Conservation (phyloP, 2,113 vertebrate species). For the Rhadina sibilatrix region DNA sequence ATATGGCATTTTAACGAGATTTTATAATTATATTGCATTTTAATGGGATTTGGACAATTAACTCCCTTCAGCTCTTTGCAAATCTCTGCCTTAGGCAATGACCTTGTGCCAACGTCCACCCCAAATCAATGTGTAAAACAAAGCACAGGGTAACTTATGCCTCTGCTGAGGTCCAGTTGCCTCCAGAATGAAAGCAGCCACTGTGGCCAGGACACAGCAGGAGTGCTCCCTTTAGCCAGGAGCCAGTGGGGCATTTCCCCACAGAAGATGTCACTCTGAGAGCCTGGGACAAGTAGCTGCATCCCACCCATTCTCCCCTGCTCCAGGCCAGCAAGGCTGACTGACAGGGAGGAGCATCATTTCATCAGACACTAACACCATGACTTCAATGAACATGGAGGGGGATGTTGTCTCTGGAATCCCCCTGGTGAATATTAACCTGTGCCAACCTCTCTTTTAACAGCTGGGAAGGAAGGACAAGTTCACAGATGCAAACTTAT, state of each 20-base stretch:
- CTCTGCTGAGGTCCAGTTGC: not conserved
- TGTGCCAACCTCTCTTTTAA: not conserved
- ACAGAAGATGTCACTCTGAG: not conserved
- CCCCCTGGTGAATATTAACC: not conserved
- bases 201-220: not conserved
- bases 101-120: not conserved
- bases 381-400: rapidly evolving
- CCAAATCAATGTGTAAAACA: not conserved
- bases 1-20: conserved; percentile 15
- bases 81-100: conserved; percentile 13
- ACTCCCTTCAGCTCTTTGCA: conserved; percentile 15
- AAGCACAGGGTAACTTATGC: not conserved
- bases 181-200: not conserved
- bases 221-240: rapidly evolving
- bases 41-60: conserved; percentile 49
- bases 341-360: not conserved
- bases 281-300: not conserved
- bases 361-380: not conserved
- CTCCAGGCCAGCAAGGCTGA: not conserved
- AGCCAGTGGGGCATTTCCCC: not conserved
- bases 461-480: not conserved
- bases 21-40: conserved; percentile 50
- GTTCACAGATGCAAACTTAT: not conserved
- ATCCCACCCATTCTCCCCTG: not conserved
- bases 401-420: not conserved